These are phyloP conservation scores for Syngnathus scovelli DNA, from an alignment of 2,113 vertebrate species.

Conservation along the genomic window DNA sequence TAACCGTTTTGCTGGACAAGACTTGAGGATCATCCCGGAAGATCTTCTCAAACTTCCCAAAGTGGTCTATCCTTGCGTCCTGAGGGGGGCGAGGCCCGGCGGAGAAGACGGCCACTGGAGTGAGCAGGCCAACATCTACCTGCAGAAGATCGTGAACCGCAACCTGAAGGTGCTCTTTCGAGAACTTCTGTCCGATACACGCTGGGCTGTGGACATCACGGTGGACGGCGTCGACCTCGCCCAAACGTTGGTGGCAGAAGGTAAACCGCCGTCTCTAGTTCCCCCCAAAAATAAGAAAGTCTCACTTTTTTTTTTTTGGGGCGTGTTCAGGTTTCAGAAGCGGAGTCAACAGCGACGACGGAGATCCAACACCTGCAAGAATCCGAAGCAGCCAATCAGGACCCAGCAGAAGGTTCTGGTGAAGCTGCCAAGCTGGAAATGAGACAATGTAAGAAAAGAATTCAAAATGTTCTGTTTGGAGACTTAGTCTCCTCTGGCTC, in stretches of 20 bases:
- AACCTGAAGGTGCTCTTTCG: conserved; percentile 74
- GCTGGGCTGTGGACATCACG: conserved; percentile 65
- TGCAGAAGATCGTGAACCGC: conserved; percentile 69
- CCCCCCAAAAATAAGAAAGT: not conserved
- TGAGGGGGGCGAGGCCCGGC: conserved; percentile 69
- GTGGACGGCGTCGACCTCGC: conserved; percentile 51
- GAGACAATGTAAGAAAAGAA: conserved; percentile 11
- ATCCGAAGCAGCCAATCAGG: not conserved
- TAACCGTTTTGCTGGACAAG: conserved; percentile 51
- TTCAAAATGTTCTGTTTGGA: not conserved
- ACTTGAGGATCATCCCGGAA: conserved; percentile 73
- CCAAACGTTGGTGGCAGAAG: conserved; percentile 59
- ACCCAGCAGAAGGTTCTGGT: not conserved
- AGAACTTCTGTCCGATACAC: conserved; percentile 45
- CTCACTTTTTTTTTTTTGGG: not conserved
- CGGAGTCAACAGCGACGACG: not conserved
- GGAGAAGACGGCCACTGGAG: conserved; percentile 66
- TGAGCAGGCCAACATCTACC: conserved; percentile 66
- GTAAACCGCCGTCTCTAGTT: conserved; percentile 17
- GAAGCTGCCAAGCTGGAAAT: not conserved
- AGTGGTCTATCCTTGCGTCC: conserved; percentile 69
- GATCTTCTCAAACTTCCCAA: conserved; percentile 65
- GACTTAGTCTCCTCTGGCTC: not conserved
- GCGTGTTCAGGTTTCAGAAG: conserved; percentile 38
- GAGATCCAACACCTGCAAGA: conserved; percentile 13